Evolutionary conservation across 2,797 vertebrate species (phyloP), one percentile per base, ranked within the genome.

Genomic region (Macrochelys suwanniensis): DNA sequence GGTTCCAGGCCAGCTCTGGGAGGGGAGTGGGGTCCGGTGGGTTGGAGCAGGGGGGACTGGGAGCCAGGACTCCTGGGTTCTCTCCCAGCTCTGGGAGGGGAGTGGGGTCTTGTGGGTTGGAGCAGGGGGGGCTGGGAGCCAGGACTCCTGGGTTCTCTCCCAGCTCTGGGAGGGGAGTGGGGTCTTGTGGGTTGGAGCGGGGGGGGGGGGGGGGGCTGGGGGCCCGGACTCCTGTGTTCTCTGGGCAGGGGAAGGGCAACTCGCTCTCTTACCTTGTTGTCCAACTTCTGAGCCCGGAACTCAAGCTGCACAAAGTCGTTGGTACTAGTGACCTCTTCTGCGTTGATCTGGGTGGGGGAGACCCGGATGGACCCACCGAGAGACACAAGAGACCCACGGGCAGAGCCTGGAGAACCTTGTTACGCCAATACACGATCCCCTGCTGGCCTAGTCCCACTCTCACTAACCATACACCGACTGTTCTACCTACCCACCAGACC

Each of bases 251-350:
- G 31, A 5, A 33, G n/a, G 81, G 68, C 21, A 33, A 56, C 54
- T 47, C 50, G 71, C 82, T 5, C 81, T 82, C 95, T 77, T n/a
- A 98, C 98, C 98, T 98, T 98, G 71, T 98, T 97, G 76, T 98
- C 98, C 85, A 98, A 93, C 59, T 98, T 98, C 85, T 97, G 95
- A 47, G 97, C 98, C 57, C 96, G 95, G 94, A 98, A 98, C 71
- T 94, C 96, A 71, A 98, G 96, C 54, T 98, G 97, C 28, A 98
- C 98, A 10, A 98, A 98, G 42, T 98, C 97, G 0, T 98, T 98
- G 90, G 97, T 98, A 13, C 97, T 97, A n/a, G 98, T 98, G 2
- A 98, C 96, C 50, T 98, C 97, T 86, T 98, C 98, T 0, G 97
- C 97, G 61, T 97, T 96, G 1, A 98, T 95, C 98, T 98, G 93